Evolutionary conservation across 1,140 invertebrate genomes (phyloP), one percentile per base, ranked within the genome.

Genomic region (Zeugodacus cucurbitae): DNA sequence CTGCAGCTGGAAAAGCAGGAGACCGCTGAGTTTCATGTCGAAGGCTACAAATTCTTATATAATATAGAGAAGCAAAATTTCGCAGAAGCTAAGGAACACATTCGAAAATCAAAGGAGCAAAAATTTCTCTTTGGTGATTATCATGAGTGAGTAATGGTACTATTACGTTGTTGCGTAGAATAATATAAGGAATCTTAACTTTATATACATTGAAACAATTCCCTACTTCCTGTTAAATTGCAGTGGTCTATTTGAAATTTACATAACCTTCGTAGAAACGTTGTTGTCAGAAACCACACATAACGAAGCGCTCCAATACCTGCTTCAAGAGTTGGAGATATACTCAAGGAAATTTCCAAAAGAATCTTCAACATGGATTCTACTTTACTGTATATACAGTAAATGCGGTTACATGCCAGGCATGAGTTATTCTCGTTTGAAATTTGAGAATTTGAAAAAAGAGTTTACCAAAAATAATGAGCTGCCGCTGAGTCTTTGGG

Each of bases 311-410:
- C 2, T 67, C 86, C 22, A 86, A 67, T 26, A 8, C 14, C 7
- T 44, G 74, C 48, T 26, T 54, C n/a, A 7, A 78, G 54, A 8
- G 37, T 29, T 44, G 62, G 67, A 44, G 34, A 14, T 17, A 17
- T 44, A 14, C 64, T 58, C 48, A 29, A 34, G 29, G 1, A 29
- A 29, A 29, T 70, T n/a, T n/a, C 32, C 14, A 17, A 87, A 87
- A 20, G 29, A 78, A 20, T n/a, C 70, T 54, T 70, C 85, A 10
- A 41, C 41, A 10, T 88, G 88, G 88, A 87, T 88, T 26, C 32
- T 88, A 7, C 44, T 88, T 29, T 88, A 88, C 74, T 88, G 88
- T 44, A 22, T 88, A 29, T 88, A 88, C 34, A 88, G 87, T 17
- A 10, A 58, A 59, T 59, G 4, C 37, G 48, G 62, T 4, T 88